Percentiles rank a stretch among this genome's conserved stretches.
Conservation (phyloP, 2,113 vertebrate species). For the Salvelinus namaycush region DNA sequence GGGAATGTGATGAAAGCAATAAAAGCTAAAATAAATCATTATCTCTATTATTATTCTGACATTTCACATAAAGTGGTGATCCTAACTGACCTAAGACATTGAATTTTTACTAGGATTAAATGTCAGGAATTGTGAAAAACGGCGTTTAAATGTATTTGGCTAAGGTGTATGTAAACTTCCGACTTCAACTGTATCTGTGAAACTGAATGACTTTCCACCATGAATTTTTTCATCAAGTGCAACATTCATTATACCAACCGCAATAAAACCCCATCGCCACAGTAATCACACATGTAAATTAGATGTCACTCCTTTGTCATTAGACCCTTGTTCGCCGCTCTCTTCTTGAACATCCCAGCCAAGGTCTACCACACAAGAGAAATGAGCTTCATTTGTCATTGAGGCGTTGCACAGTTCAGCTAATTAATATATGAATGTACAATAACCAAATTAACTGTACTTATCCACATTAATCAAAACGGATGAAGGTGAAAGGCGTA, state of each 20-base stretch:
- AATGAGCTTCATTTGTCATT: slow-evolving; percentile 26
- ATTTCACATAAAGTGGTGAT: too few species aligned
- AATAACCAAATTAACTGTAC: slow-evolving; percentile 18
- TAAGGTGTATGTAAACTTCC: too few species aligned
- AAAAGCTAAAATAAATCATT: too few species aligned
- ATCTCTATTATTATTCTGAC: too few species aligned
- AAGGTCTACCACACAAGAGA: slow-evolving; percentile 33
- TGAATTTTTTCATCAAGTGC: background rate
- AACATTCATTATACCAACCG: background rate
- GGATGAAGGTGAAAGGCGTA: background rate
- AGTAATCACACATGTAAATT: slow-evolving; percentile 24
- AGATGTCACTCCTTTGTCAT: slow-evolving; percentile 31
- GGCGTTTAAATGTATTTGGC: too few species aligned
- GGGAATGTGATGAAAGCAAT: too few species aligned
- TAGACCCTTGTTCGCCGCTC: slow-evolving; percentile 26
- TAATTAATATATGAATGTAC: slow-evolving; percentile 29
- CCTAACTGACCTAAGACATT: too few species aligned
- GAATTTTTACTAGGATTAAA: too few species aligned
- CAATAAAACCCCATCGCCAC: background rate
- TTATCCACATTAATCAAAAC: slow-evolving; percentile 2
- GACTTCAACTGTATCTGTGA: background rate
- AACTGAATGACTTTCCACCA: background rate
- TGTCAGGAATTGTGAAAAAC: too few species aligned
- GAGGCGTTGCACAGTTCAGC: slow-evolving; percentile 19
- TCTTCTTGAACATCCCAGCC: slow-evolving; percentile 43